Conservation (phyloP, 2,888 invertebrate species). For the Steromphala cineraria region DNA sequence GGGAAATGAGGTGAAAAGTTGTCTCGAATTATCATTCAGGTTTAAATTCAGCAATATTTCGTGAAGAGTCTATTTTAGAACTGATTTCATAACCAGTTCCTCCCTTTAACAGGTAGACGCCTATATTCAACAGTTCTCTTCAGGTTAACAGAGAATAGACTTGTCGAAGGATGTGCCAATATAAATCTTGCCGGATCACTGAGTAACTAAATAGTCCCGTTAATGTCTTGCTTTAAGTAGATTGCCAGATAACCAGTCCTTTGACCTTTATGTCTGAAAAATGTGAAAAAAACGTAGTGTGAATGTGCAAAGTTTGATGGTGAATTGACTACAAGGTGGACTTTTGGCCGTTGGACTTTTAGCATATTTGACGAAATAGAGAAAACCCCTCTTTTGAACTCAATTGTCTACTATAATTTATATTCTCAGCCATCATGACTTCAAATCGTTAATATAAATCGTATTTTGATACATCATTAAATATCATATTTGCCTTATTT, state of each 20-base stretch:
- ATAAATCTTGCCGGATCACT: background rate
- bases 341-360: too few species aligned
- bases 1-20: conserved; percentile 12
- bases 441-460: too few species aligned
- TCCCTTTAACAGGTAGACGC: background rate
- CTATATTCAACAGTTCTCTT: background rate
- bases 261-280: background rate
- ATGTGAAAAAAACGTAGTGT: too few species aligned
- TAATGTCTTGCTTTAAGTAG: background rate
- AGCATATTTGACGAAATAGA: too few species aligned
- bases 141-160: background rate
- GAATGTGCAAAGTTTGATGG: too few species aligned
- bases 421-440: too few species aligned
- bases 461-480: too few species aligned
- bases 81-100: conserved; percentile 2
- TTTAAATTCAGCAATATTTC: background rate
- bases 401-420: too few species aligned
- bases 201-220: background rate
- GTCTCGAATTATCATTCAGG: conserved; percentile 4
- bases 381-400: too few species aligned
- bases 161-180: background rate
- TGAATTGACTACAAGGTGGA: too few species aligned
- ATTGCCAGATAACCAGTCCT: background rate
- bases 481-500: too few species aligned
- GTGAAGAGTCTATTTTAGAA: conserved; percentile 2